Base-by-base conservation (phyloP, 2,888 invertebrate genomes). In the Amiota mariae region DNA sequence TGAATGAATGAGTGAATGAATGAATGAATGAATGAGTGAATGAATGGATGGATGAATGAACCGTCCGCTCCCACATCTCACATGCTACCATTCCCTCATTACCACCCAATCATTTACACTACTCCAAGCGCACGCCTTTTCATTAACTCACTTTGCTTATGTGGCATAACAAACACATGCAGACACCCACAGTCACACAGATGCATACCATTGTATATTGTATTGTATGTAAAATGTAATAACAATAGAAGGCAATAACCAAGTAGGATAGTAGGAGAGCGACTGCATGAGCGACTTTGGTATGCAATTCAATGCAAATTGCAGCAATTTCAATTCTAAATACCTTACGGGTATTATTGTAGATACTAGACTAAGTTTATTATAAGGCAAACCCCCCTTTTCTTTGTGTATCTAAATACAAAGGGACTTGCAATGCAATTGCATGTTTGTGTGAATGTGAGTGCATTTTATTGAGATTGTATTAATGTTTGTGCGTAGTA, bases 121-220 rank as follows among this genome's bases (percentile, higher is more conserved):
- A 36, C 36, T 36, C 36, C 36, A 36, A 36, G 36, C 36, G 36
- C 8, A 36, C 36, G 36, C 36, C 36, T 36, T 36, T 36, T 36
- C 36, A 36, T 36, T 36, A 36, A 36, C 36, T 36, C 36, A 36
- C 36, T 72, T 12, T 78, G 72, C 49, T 73, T 70, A 64, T 61
- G 36, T 56, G 73, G 64, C 80, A 75, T 81, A 75, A 82, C 82
- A 84, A 84, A 82, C 81, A 81, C 84, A 82, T 82, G 82, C 85
- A 85, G 84, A 82, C 77, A 73, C 78, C 74, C 61, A 75, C 75
- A 72, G 74, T 74, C 74, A 59, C 77, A 77, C 72, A 70, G 71
- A 75, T 24, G 56, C 68, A 70, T 67, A 54, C n/a, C 63, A 46
- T 8, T 11, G 36, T 18, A 6, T 36, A 6, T 36, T 36, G 36